Base-by-base conservation (phyloP, 2,797 vertebrate species). In the Tokudaia muenninki region DNA sequence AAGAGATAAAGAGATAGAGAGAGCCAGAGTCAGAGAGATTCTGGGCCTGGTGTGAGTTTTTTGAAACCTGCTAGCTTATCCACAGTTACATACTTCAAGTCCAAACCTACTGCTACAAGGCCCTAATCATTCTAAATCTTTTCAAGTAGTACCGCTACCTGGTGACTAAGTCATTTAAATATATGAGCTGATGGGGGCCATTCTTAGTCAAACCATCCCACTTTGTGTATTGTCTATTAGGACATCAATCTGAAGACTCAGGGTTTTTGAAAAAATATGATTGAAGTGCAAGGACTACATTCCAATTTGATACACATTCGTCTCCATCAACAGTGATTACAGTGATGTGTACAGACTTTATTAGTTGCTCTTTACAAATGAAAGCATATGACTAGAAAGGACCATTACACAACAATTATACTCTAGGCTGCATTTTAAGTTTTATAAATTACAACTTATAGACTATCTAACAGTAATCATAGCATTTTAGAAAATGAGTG, bases 361-460 rank as follows among this genome's bases (percentile, higher is more conserved):
- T 44, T 90, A 74, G 80, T 31, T 92, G 2, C 75, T 92, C 70
- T 77, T 96, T 77, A 29, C 83, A 90, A 97, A 90, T 90, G 80
- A 97, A 87, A 93, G 37, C 63, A 77, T 72, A 59, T 80, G 90
- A 95, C 63, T 63, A 96, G 90, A 96, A 77, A 1, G 26, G 41
- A 17, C 29, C 61, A 95, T 94, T 94, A 79, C 17, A 91, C 67
- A 97, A 94, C 55, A 97, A 94, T 93, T 95, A 97, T 57, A 92
- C 80, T 93, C 84, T 80, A 83, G 50, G 84, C 50, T 94, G 24
- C 65, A 90, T 90, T 86, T 93, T 94, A 95, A 93, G 87, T 93
- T 37, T 92, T 81, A 97, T 63, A 97, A 92, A 95, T 90, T 96
- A 95, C 1, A 84, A 37, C 83, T 97, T 95, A 96, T 95, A 0